phyloP scores from a whole-genome alignment of 2,888 invertebrate species.

The Hirtodrosophila trivittata region DNA sequence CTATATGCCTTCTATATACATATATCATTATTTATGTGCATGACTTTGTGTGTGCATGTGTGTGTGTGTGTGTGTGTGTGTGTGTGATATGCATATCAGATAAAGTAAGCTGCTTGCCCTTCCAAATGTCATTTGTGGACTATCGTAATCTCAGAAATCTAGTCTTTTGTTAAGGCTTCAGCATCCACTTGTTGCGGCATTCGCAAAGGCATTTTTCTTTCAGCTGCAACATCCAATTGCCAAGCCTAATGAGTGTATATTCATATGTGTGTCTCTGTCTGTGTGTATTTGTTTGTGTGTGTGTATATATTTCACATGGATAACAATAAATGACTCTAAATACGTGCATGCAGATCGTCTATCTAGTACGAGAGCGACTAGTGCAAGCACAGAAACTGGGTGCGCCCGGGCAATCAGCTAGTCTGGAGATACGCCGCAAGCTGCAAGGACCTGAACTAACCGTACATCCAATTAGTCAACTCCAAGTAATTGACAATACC shows the following conservation, averaged over 20 bases:
- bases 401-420: constrained; percentile 38
- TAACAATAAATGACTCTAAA: constrained; percentile 66
- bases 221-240: constrained; percentile 17
- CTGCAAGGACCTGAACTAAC: constrained; percentile 18
- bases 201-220: constrained; percentile 29
- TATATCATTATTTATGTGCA: constrained; percentile 1
- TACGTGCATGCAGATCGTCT: constrained; percentile 55
- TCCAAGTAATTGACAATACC: constrained; percentile 41
- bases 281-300: constrained; percentile 26
- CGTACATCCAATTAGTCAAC: constrained; percentile 51
- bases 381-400: constrained; percentile 21
- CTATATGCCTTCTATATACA: constrained; percentile 1
- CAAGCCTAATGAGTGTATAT: constrained; percentile 32
- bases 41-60: constrained; percentile 4
- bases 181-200: constrained; percentile 31
- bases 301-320: constrained; percentile 49
- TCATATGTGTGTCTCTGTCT: constrained; percentile 4
- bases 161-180: constrained; percentile 60
- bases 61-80: constrained; percentile 13
- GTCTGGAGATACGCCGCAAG: too few species aligned
- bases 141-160: constrained; percentile 63
- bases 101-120: constrained; percentile 43
- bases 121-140: constrained; percentile 63
- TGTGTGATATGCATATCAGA: constrained; percentile 46
- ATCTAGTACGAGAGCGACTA: constrained; percentile 50